Evolutionary conservation across 1,140 invertebrate genomes (phyloP).

Genomic region (Cryptotermes secundus): DNA sequence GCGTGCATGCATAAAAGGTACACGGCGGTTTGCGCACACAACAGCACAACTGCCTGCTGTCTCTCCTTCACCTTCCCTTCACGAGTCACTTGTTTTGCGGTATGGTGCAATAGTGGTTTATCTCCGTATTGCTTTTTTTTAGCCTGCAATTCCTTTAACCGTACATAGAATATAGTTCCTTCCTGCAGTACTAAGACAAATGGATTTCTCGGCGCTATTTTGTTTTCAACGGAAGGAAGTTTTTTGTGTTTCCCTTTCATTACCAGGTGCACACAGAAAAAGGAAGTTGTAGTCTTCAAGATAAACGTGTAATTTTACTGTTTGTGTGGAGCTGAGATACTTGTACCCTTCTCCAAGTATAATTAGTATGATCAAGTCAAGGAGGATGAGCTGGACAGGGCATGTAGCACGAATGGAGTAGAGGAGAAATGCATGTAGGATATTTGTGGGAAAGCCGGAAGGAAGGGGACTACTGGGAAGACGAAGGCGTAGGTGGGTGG

Average conservation of each 20-base stretch:
- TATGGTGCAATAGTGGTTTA: background rate
- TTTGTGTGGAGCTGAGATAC: no score
- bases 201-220: background rate
- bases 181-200: background rate
- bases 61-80: slow-evolving; percentile 7
- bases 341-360: no score
- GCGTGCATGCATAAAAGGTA: background rate
- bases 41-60: background rate
- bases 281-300: background rate
- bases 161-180: background rate
- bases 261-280: background rate
- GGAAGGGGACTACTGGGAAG: no score
- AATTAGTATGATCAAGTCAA: no score
- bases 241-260: background rate
- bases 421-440: no score
- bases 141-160: background rate
- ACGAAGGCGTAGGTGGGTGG: no score
- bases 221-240: background rate
- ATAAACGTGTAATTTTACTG: background rate
- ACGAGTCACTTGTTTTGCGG: background rate
- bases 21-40: background rate
- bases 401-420: no score
- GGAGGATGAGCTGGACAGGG: no score
- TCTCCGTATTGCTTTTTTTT: background rate
- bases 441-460: no score